Evolutionary conservation across 2,797 vertebrate species (phyloP).

Genomic region (Smutsia temminckii): DNA sequence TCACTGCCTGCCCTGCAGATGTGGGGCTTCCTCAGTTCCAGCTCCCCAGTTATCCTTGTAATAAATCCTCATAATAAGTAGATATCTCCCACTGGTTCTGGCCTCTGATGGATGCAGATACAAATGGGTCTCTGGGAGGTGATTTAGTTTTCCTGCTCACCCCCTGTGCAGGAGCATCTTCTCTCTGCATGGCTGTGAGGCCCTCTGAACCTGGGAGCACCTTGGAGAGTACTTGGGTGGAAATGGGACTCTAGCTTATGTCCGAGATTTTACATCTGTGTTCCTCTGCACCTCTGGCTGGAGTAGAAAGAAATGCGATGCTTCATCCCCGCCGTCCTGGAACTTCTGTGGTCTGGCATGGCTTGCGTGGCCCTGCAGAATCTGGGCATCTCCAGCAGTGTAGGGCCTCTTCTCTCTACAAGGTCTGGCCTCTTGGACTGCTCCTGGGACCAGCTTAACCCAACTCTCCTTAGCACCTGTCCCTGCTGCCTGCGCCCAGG

Average conservation of each 20-base stretch:
- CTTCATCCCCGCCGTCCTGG: background rate
- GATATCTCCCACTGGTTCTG: background rate
- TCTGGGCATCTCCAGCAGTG: background rate
- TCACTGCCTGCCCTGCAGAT: background rate
- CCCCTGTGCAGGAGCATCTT: background rate
- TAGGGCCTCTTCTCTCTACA: background rate
- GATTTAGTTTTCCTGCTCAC: background rate
- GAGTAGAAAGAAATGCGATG: background rate
- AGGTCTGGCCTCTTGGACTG: background rate
- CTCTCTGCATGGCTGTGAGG: background rate
- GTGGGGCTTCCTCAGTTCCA: background rate
- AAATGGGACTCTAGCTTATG: background rate
- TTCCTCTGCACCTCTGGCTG: background rate
- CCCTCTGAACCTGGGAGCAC: background rate
- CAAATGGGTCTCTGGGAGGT: background rate
- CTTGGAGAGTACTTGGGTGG: background rate
- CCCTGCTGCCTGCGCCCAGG: background rate
- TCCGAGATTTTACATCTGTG: background rate
- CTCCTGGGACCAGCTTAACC: background rate
- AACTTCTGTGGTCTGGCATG: background rate
- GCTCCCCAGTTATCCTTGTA: rapidly evolving
- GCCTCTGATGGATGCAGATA: background rate
- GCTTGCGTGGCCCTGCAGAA: background rate
- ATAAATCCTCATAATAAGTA: background rate
- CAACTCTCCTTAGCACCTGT: background rate